Evolutionary conservation across 35 echinoderm and acorn worm genomes (phyloP), one percentile per base, ranked within the genome.

Genomic region (Amphiura filiformis): DNA sequence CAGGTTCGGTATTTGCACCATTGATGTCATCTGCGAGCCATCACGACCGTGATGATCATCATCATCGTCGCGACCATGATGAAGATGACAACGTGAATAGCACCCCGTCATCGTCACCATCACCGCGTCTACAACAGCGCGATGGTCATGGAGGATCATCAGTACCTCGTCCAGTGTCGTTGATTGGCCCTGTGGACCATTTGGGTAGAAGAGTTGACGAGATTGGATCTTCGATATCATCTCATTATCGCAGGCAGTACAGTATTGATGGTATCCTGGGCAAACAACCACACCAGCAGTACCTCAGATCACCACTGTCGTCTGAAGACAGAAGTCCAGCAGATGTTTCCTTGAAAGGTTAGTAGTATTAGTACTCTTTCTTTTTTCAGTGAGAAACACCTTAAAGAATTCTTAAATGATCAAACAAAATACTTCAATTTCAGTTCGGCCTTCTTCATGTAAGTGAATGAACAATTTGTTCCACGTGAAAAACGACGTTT

Each of bases 201-300:
- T 3, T 30, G 61, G 15, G 7, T 26, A 70, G 28, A 30, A 70
- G 17, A 70, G 4, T 70, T 11, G 61, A 70, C 1, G 61, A 70
- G 3, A n/a, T 3, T 70, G 15, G 26, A 18, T 26, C 15, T 70
- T 70, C 61, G 44, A 70, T 30, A 1, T 18, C 11, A 1, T 13
- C 15, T 18, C 28, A 26, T 70, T 70, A 70, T 70, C 61, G 26
- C 28, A 70, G 26, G 26, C 83, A 85, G 13, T 37, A 85, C 83
- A 85, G 49, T 17, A 85, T 85, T 85, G 83, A 75, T 36, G 83
- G 83, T 5, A 85, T 85, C 28, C 35, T 85, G 83, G 83, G 83
- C 4, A 85, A 85, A 70, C 26, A 11, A 30, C 61, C 41, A 47
- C 4, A 17, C 17, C 41, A 47, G 41, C 41, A 47, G 4, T 17